phyloP scores from a whole-genome alignment of 2,797 vertebrate species.

The Heliangelus exortis region DNA sequence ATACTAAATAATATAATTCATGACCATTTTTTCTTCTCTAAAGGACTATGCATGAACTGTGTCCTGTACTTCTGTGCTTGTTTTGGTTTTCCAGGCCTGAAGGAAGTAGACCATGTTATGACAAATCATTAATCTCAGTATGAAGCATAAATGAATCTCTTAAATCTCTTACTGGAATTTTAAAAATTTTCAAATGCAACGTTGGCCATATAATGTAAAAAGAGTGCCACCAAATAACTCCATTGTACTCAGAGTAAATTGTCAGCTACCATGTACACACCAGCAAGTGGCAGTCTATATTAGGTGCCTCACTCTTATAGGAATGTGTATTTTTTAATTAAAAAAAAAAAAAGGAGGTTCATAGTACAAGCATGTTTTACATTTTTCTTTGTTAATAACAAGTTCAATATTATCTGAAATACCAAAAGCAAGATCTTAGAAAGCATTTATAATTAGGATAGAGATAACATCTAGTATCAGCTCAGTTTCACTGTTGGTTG shows the following conservation, averaged over 20 bases:
- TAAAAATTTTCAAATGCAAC: background rate
- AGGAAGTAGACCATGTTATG: background rate
- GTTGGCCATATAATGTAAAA: background rate
- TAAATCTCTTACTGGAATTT: background rate
- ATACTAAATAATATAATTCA: no score
- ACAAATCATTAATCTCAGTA: rapidly evolving
- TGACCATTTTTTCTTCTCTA: no score
- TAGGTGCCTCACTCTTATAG: background rate
- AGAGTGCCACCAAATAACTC: background rate
- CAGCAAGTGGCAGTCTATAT: background rate
- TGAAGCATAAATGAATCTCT: background rate
- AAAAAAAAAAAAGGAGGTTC: background rate
- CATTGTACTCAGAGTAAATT: background rate
- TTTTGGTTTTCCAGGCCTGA: background rate
- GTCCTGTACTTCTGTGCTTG: background rate
- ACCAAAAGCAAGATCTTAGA: background rate
- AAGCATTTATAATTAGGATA: background rate
- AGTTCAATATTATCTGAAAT: background rate
- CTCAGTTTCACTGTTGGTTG: background rate
- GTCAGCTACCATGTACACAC: background rate
- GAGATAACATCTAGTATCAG: background rate
- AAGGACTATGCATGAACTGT: no score
- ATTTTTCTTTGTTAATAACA: background rate
- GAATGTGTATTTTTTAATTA: background rate
- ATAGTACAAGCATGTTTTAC: background rate